These are phyloP conservation scores for Cyclargus thomasi DNA, from an alignment of 1,140 invertebrate species.

Conservation along the genomic window DNA sequence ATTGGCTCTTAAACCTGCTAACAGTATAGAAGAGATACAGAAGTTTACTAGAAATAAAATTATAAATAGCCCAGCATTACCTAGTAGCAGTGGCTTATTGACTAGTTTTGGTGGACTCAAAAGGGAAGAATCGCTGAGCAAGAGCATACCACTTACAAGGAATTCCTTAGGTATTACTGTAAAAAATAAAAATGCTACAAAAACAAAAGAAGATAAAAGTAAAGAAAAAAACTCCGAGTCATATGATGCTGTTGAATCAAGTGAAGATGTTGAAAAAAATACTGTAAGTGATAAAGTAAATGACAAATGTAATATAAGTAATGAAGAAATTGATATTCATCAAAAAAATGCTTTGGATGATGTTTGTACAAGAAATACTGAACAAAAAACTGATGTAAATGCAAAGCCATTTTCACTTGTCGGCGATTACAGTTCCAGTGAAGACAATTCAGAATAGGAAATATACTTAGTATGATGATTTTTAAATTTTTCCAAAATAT, in stretches of 20 bases:
- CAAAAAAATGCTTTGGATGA: not conserved
- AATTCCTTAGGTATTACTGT: constrained; percentile 61
- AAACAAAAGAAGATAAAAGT: constrained; percentile 18
- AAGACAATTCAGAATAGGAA: constrained; percentile 46
- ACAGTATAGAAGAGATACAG: constrained; percentile 74
- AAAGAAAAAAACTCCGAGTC: constrained; percentile 16
- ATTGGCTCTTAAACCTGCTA: constrained; percentile 79
- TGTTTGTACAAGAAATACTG: constrained; percentile 6
- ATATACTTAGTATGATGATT: not conserved
- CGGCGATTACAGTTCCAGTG: constrained; percentile 64
- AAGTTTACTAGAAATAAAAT: constrained; percentile 71
- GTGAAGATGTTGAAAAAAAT: constrained; percentile 22
- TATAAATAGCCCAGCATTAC: constrained; percentile 76
- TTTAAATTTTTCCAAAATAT: not conserved
- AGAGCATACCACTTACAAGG: constrained; percentile 48
- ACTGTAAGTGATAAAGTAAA: not conserved
- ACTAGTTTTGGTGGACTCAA: constrained; percentile 76
- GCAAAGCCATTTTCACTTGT: constrained; percentile 40
- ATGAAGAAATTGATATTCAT: no score
- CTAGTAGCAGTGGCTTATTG: constrained; percentile 72
- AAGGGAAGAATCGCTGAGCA: constrained; percentile 71
- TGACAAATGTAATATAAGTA: no score
- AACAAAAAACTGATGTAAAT: constrained; percentile 8
- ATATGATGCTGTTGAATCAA: constrained; percentile 17
- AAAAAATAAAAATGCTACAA: constrained; percentile 40